Percentiles rank a stretch among this genome's conserved stretches.
Evolutionary conservation across 2,113 vertebrate species (phyloP).

Genomic region (Barbus barbus): DNA sequence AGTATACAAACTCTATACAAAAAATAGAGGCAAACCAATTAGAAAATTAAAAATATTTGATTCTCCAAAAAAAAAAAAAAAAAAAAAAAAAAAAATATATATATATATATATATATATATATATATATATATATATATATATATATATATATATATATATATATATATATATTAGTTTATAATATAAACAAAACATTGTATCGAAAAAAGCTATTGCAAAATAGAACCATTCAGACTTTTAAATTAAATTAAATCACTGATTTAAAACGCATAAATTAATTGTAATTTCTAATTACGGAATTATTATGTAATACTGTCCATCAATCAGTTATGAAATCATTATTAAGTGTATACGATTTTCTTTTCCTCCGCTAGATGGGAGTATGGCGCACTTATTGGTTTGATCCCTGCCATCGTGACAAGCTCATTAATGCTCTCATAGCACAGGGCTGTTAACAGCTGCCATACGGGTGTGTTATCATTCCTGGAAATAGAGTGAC

Average conservation of each 20-base stretch:
- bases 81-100: no score
- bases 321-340: not conserved
- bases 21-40: not conserved
- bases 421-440: constrained; percentile 62
- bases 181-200: no score
- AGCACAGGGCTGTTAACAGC: constrained; percentile 53
- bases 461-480: constrained; percentile 54
- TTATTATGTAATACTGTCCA: not conserved
- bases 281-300: not conserved
- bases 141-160: no score
- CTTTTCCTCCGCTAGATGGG: constrained; percentile 72
- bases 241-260: no score
- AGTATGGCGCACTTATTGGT: constrained; percentile 56
- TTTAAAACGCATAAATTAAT: no score
- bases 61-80: no score
- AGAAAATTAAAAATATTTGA: not conserved
- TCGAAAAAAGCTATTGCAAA: no score
- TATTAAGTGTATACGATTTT: not conserved
- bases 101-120: not conserved
- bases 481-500: constrained; percentile 32
- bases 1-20: no score
- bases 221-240: no score
- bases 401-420: constrained; percentile 41
- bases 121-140: no score
- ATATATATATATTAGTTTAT: no score